Conservation (phyloP, 2,888 invertebrate species). For the Bombylius discolor region DNA sequence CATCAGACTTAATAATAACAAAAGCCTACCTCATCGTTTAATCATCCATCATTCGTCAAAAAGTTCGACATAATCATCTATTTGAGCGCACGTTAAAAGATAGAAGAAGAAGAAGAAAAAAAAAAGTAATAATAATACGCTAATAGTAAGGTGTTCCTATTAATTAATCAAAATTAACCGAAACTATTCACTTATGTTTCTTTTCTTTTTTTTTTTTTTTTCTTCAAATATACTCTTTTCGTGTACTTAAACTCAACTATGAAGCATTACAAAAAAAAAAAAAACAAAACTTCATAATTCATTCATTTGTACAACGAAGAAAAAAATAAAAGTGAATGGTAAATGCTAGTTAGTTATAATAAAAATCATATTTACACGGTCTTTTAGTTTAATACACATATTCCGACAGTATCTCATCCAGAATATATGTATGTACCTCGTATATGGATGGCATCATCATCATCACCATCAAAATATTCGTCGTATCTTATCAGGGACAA, state of each 20-base stretch:
- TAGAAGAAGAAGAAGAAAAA: too few relatives aligned
- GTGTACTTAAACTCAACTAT: too few relatives aligned
- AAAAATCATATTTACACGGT: background rate
- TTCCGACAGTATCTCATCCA: too few relatives aligned
- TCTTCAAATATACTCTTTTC: too few relatives aligned
- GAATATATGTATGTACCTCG: too few relatives aligned
- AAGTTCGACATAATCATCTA: conserved; percentile 11
- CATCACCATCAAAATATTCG: too few relatives aligned
- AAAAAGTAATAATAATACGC: background rate
- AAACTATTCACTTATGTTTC: conserved; percentile 9
- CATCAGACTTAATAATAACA: background rate
- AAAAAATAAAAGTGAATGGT: conserved; percentile 4
- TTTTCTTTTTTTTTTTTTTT: too few relatives aligned
- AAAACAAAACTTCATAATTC: conserved; percentile 8
- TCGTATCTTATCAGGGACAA: too few relatives aligned
- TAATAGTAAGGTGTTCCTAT: conserved; percentile 11
- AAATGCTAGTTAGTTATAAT: conserved; percentile 7
- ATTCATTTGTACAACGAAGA: conserved; percentile 4
- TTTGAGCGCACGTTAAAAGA: background rate
- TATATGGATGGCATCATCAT: too few relatives aligned
- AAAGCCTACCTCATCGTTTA: conserved; percentile 5
- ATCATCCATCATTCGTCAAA: conserved; percentile 12
- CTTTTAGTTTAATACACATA: background rate
- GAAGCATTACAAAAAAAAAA: too few relatives aligned
- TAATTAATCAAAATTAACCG: conserved; percentile 15